phyloP scores from a whole-genome alignment of 2,113 vertebrate species.

The Chroicocephalus ridibundus region DNA sequence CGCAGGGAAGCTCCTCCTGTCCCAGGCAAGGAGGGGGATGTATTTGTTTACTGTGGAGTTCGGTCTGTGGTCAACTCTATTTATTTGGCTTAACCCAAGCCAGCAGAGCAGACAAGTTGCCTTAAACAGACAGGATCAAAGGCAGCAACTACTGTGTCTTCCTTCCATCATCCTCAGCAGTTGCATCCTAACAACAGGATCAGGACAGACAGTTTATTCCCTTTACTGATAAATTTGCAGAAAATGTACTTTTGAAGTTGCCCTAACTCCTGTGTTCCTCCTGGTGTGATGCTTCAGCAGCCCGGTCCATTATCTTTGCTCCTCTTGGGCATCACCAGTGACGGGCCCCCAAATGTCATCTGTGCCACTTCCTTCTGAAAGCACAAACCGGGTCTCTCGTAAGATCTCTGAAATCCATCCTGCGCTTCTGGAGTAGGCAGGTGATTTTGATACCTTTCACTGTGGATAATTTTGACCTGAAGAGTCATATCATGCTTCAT shows the following conservation, averaged over 20 bases:
- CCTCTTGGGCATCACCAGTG: not conserved
- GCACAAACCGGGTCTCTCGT: accelerated
- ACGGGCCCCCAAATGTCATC: not conserved
- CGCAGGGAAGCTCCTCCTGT: not conserved
- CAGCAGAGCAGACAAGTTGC: not conserved
- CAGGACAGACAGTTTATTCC: not conserved
- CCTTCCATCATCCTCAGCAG: not conserved
- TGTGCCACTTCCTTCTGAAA: not conserved
- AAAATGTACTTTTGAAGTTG: not conserved
- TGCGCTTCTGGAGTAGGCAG: not conserved
- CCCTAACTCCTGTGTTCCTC: not conserved
- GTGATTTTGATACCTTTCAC: not conserved
- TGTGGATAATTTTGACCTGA: not conserved
- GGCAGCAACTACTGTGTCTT: not conserved
- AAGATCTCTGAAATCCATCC: not conserved
- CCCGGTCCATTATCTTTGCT: accelerated
- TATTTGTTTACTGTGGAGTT: not conserved
- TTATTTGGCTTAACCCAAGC: not conserved
- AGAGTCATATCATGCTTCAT: not conserved
- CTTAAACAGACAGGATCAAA: not conserved
- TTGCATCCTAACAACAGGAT: not conserved
- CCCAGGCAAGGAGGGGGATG: not conserved
- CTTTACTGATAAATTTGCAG: not conserved
- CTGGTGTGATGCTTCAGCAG: not conserved
- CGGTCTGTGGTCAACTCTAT: not conserved